Base-by-base conservation (phyloP, 2,888 invertebrate species). In the Parochlus steinenii region DNA sequence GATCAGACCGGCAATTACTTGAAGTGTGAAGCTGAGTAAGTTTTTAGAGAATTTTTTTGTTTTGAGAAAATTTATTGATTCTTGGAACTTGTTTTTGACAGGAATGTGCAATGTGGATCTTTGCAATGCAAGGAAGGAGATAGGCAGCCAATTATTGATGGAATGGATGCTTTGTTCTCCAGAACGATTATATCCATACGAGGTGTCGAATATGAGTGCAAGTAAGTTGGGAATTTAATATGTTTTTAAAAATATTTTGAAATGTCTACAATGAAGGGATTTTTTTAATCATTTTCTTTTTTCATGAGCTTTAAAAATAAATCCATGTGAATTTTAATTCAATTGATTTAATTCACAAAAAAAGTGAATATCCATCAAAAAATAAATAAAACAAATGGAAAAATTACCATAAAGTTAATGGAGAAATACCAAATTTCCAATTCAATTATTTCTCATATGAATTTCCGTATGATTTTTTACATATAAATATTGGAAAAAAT, bases 181-280 rank as follows among this genome's bases (percentile, higher is more conserved):
- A 71, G 79, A 48, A 93, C 92, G 12, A 81, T 85, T 43, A 82
- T 93, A 54, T 81, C 82, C 40, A 82, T 82, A 52, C 83, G 82
- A 51, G 82, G 86, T 27, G 67, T 71, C 41, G 89, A 92, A 56
- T 89, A 81, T 53, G 89, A 92, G 60, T 95, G 93, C 90, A 95
- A 93, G 92, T 92, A 60, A 74, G 82, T 76, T 31, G 32, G 6
- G 14, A 10, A 38, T 8, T 22, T 24, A 14, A 22, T 22, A 31
- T n/a, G 14, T 22, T 30, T n/a, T 17, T 33, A 23, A n/a, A 30
- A 18, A 10, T 30, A 19, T 19, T 8, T 6, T 31, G 14, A 29
- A 29, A 19, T 16, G 11, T 30, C 4, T 11, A 7, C 12, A 25
- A 25, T n/a, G 5, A 30, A 30, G 19, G 6, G 4, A 10, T 8